Percentiles rank a stretch among this genome's conserved stretches.
These are phyloP conservation scores for Denticeps clupeoides DNA, from an alignment of 2,797 vertebrate genomes.

Conservation along the genomic window DNA sequence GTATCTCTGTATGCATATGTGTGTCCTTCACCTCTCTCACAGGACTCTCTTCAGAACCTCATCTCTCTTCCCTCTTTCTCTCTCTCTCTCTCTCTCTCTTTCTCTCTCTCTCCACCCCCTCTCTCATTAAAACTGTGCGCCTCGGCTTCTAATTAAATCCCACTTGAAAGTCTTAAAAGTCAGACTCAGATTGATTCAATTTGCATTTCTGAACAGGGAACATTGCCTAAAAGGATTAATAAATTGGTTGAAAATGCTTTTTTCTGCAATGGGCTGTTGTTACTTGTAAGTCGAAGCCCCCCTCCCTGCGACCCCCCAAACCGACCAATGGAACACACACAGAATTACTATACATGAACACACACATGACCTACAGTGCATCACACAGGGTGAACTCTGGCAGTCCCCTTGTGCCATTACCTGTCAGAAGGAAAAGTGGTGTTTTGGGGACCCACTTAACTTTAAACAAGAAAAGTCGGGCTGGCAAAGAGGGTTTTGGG, in stretches of 20 bases:
- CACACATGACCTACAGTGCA: slow-evolving; percentile 4
- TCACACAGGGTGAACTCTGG: slow-evolving; percentile 1
- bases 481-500: too few species aligned
- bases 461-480: too few species aligned
- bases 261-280: slow-evolving; percentile 56
- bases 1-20: slow-evolving; percentile 7
- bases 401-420: not conserved
- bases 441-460: too few species aligned
- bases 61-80: slow-evolving; percentile 21
- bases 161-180: slow-evolving; percentile 76
- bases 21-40: slow-evolving; percentile 55
- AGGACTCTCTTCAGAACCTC: slow-evolving; percentile 51
- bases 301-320: slow-evolving; percentile 1
- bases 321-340: not conserved
- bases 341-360: slow-evolving; percentile 10
- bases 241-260: slow-evolving; percentile 62
- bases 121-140: slow-evolving; percentile 68
- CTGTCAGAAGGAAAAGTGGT: not conserved
- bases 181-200: slow-evolving; percentile 73
- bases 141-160: slow-evolving; percentile 71
- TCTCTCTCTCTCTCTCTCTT: slow-evolving; percentile 28
- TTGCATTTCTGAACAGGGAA: slow-evolving; percentile 72
- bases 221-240: slow-evolving; percentile 72
- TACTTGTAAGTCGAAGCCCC: slow-evolving; percentile 53
- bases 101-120: slow-evolving; percentile 48